Percentiles rank a stretch among this genome's conserved stretches.
Conservation (phyloP, 2,113 vertebrate species). For the Myanophis thanlyinensis region DNA sequence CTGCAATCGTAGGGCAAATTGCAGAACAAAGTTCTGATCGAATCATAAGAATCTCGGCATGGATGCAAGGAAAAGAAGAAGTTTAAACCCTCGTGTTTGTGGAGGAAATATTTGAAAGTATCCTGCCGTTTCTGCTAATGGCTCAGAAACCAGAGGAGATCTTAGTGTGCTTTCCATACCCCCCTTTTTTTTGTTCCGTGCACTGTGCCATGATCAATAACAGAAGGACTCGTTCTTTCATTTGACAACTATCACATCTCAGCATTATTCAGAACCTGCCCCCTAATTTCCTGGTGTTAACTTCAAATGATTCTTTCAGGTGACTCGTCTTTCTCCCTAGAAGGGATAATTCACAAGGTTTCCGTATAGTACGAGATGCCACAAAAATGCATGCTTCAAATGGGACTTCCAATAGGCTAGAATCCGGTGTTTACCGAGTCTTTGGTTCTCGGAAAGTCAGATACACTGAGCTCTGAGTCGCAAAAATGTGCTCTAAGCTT, state of each 20-base stretch:
- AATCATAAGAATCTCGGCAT: slow-evolving; percentile 11
- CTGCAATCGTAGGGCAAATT: slow-evolving; percentile 1
- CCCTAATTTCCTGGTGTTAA: not conserved
- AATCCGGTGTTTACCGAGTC: not conserved
- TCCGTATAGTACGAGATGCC: not conserved
- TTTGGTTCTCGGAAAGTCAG: not conserved
- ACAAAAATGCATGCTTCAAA: not conserved
- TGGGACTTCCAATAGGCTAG: not conserved
- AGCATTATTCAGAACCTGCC: not conserved
- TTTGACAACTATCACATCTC: slow-evolving; percentile 1
- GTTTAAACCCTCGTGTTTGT: slow-evolving; percentile 3
- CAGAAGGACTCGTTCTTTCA: slow-evolving; percentile 2
- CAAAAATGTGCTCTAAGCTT: not conserved
- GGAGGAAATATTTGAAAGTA: slow-evolving; percentile 6
- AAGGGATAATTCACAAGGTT: not conserved
- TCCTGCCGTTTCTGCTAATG: slow-evolving; percentile 14
- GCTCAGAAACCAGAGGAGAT: slow-evolving; percentile 20
- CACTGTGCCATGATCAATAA: slow-evolving; percentile 9
- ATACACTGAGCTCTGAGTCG: not conserved
- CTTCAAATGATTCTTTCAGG: not conserved
- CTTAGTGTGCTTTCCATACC: not conserved
- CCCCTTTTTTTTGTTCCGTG: not conserved
- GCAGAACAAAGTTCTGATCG: not conserved
- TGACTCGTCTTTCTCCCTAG: not conserved
- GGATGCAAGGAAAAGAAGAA: slow-evolving; percentile 5